These are phyloP conservation scores for Diplolepis rosae DNA, from an alignment of 2,888 invertebrate genomes.

Conservation along the genomic window DNA sequence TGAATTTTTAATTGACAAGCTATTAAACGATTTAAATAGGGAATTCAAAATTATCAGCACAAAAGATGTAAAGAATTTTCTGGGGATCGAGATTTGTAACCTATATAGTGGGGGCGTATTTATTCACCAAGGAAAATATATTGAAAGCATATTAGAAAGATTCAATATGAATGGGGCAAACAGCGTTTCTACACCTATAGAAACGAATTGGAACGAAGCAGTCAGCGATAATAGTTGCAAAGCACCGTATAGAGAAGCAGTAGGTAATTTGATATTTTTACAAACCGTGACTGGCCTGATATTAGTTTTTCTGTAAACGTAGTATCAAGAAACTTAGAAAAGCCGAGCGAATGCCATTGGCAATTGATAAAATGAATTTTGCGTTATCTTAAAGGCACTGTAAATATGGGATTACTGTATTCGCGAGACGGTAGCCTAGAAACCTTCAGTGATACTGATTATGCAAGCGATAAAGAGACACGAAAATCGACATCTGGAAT, in stretches of 20 bases:
- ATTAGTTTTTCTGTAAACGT: slow-evolving; percentile 38
- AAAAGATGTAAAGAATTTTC: background rate
- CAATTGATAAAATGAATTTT: slow-evolving; percentile 38
- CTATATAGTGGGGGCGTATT: slow-evolving; percentile 37
- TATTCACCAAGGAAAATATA: slow-evolving; percentile 39
- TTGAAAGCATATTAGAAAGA: slow-evolving; percentile 33
- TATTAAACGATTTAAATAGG: slow-evolving; percentile 6
- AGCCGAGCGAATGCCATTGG: slow-evolving; percentile 35
- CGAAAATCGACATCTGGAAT: too few species aligned
- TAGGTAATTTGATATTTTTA: slow-evolving; percentile 41
- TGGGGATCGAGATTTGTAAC: slow-evolving; percentile 35
- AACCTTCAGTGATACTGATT: slow-evolving; percentile 37
- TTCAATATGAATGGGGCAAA: slow-evolving; percentile 49
- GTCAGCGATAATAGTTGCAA: slow-evolving; percentile 7
- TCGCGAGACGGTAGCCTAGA: background rate
- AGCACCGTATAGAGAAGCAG: slow-evolving; percentile 36
- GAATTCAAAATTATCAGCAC: slow-evolving; percentile 26
- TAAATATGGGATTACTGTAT: slow-evolving; percentile 29
- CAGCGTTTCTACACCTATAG: slow-evolving; percentile 43
- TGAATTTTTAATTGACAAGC: background rate
- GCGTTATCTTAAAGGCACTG: too few species aligned
- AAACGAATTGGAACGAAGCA: slow-evolving; percentile 21
- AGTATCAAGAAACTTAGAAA: too few species aligned
- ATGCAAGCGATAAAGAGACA: slow-evolving; percentile 36
- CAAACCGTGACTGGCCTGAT: slow-evolving; percentile 35